Percentiles rank a stretch among this genome's conserved stretches.
Evolutionary conservation across 2,888 invertebrate species (phyloP).

Genomic region (Mechanitis messenoides): DNA sequence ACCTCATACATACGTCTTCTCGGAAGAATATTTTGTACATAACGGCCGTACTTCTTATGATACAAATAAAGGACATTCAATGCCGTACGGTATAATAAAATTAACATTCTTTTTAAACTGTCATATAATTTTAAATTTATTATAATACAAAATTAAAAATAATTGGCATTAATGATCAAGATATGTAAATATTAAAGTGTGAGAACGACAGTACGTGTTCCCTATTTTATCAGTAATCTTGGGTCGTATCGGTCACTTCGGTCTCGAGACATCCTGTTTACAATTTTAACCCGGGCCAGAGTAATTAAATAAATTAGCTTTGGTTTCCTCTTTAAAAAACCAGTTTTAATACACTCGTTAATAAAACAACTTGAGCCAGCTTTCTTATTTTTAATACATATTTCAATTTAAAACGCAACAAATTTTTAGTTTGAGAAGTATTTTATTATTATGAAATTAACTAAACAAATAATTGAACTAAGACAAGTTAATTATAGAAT

Average conservation of each 20-base stretch:
- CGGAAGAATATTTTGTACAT: slow-evolving; percentile 35
- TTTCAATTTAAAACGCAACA: background rate
- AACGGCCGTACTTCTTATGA: slow-evolving; percentile 23
- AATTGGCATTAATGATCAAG: too few relatives aligned
- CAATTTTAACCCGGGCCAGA: slow-evolving; percentile 3
- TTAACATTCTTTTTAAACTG: background rate
- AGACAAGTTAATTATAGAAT: too few relatives aligned
- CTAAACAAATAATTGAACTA: too few relatives aligned
- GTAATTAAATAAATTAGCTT: slow-evolving; percentile 41
- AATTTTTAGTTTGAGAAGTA: too few relatives aligned
- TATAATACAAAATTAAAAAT: too few relatives aligned
- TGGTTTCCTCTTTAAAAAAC: slow-evolving; percentile 36
- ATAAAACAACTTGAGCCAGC: background rate
- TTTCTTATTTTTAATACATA: slow-evolving; percentile 2
- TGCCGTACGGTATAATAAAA: slow-evolving; percentile 11
- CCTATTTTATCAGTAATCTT: slow-evolving; percentile 10
- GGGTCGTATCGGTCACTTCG: background rate
- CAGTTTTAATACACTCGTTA: slow-evolving; percentile 14
- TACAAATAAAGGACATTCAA: slow-evolving; percentile 30
- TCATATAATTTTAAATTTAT: background rate
- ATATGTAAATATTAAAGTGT: too few relatives aligned
- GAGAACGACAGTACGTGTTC: background rate
- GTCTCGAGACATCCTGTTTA: slow-evolving; percentile 14
- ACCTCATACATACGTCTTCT: slow-evolving; percentile 49
- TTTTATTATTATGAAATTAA: too few relatives aligned